Evolutionary conservation across 1,140 invertebrate species (phyloP).

Genomic region (Drosophila sp.): DNA sequence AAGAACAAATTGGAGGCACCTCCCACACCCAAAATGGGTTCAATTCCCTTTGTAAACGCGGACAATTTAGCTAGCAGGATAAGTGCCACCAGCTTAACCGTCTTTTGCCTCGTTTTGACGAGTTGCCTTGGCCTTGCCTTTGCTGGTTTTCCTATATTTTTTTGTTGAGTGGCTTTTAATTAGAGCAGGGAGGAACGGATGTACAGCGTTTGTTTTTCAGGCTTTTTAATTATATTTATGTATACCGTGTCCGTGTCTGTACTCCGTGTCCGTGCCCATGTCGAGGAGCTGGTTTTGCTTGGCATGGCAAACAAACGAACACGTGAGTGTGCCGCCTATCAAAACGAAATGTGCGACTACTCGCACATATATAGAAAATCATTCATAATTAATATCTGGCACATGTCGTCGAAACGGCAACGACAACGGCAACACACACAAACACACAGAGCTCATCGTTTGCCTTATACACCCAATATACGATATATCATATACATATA

Average conservation of each 20-base stretch:
- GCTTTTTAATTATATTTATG: slow-evolving; percentile 2
- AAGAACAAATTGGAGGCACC: background rate
- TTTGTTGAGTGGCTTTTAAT: slow-evolving; percentile 36
- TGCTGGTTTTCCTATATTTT: slow-evolving; percentile 49
- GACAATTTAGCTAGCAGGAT: slow-evolving; percentile 38
- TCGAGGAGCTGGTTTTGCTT: background rate
- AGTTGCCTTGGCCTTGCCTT: slow-evolving; percentile 20
- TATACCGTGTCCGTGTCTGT: background rate
- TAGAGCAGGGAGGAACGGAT: slow-evolving; percentile 21
- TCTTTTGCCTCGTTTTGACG: slow-evolving; percentile 12
- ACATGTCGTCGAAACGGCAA: background rate
- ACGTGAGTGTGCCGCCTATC: background rate
- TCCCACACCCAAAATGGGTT: slow-evolving; percentile 18
- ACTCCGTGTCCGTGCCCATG: background rate
- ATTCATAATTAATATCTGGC: slow-evolving; percentile 9
- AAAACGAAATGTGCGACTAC: background rate
- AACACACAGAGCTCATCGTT: background rate
- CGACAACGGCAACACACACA: background rate
- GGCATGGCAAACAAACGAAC: slow-evolving; percentile 3
- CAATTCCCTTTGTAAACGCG: slow-evolving; percentile 56
- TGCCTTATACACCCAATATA: background rate
- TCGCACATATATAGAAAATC: background rate
- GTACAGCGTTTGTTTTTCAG: slow-evolving; percentile 12
- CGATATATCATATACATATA: background rate
- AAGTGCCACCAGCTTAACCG: slow-evolving; percentile 1